Percentiles rank a stretch among this genome's conserved stretches.
Evolutionary conservation across 2,888 invertebrate genomes (phyloP).

Genomic region (Ryuthela nishihirai): DNA sequence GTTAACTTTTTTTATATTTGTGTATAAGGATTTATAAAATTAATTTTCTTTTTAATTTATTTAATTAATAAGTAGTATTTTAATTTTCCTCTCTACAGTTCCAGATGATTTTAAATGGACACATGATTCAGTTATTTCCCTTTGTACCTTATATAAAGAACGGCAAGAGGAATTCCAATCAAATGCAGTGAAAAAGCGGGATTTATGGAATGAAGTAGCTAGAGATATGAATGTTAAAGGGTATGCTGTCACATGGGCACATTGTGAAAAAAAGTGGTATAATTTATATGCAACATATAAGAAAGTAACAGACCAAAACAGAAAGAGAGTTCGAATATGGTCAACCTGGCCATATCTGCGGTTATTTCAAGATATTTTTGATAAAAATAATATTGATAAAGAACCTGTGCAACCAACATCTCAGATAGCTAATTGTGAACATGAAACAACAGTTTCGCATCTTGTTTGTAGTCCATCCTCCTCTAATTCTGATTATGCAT

Average conservation of each 20-base stretch:
- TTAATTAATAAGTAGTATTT: neutral
- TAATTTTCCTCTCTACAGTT: neutral
- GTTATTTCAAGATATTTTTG: conserved; percentile 16
- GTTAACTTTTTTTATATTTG: no score
- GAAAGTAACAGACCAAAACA: conserved; percentile 17
- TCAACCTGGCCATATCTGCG: conserved; percentile 15
- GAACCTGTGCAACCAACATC: neutral
- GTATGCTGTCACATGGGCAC: conserved; percentile 6
- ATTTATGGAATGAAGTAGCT: conserved; percentile 13
- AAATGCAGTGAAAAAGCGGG: conserved; percentile 10
- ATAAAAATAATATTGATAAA: neutral
- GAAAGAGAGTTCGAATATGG: conserved; percentile 10
- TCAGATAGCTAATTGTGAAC: neutral
- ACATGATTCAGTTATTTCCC: conserved; percentile 11
- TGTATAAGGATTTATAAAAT: no score
- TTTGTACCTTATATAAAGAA: conserved; percentile 11
- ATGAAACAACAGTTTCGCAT: neutral
- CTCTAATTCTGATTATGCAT: neutral
- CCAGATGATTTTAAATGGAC: conserved; percentile 13
- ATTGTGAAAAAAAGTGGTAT: conserved; percentile 20
- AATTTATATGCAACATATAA: conserved; percentile 17
- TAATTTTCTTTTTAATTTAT: no score
- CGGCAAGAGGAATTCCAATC: conserved; percentile 7
- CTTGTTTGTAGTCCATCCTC: conserved; percentile 1
- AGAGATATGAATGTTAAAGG: conserved; percentile 10